Evolutionary conservation across 2,888 invertebrate genomes (phyloP).

Genomic region (Dastarcus helophoroides): DNA sequence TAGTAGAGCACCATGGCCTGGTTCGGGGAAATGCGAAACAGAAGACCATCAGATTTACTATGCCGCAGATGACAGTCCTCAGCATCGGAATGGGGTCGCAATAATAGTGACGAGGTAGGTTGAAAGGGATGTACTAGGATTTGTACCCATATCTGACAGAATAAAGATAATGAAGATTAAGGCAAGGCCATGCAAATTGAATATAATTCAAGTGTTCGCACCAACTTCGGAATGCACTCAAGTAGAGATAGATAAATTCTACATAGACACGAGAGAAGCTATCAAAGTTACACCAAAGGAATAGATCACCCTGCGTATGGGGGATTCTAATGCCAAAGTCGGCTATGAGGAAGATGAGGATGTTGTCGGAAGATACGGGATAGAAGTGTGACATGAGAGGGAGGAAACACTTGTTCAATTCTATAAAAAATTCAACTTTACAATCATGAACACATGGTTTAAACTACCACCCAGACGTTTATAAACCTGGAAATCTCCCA

Average conservation of each 20-base stretch:
- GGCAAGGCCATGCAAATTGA: slow-evolving; percentile 9
- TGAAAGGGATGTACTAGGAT: slow-evolving; percentile 6
- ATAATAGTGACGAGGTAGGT: slow-evolving; percentile 1
- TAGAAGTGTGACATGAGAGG: no score
- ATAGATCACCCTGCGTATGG: slow-evolving; percentile 10
- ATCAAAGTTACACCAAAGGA: slow-evolving; percentile 12
- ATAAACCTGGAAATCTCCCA: background rate
- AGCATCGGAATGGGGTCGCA: slow-evolving; percentile 10
- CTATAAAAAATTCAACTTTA: background rate
- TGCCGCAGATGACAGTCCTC: slow-evolving; percentile 9
- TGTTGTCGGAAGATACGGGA: no score
- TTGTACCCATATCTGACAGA: no score
- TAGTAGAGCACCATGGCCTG: slow-evolving; percentile 12
- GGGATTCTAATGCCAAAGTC: no score
- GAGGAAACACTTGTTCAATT: background rate
- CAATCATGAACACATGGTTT: background rate
- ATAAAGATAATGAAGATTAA: slow-evolving; percentile 6
- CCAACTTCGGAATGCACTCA: slow-evolving; percentile 13
- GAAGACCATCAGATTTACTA: slow-evolving; percentile 11
- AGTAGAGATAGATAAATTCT: slow-evolving; percentile 13
- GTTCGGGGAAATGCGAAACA: slow-evolving; percentile 6
- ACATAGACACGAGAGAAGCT: slow-evolving; percentile 8
- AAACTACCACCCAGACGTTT: slow-evolving; percentile 2
- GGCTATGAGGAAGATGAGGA: no score
- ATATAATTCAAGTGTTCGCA: slow-evolving; percentile 14